These are phyloP conservation scores for Gyrodactylus salaris DNA, from an alignment of 1,140 invertebrate species.

Conservation along the genomic window DNA sequence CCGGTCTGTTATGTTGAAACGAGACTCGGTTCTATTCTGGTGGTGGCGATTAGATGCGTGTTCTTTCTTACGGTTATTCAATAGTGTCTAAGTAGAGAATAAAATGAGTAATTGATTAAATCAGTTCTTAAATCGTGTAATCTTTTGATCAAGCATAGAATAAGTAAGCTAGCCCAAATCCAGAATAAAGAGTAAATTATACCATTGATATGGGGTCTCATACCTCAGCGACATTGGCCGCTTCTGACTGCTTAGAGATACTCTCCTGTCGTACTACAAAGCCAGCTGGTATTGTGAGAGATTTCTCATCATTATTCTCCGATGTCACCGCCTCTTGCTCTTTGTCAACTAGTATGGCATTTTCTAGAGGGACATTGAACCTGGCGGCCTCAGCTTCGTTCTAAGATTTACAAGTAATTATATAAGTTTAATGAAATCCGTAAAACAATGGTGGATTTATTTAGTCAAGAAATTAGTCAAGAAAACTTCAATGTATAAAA, in stretches of 20 bases:
- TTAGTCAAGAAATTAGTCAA: no score
- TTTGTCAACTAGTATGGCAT: neutral
- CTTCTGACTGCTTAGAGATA: neutral
- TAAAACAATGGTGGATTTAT: no score
- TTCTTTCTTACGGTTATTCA: neutral
- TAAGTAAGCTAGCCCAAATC: no score
- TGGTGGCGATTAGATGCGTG: neutral
- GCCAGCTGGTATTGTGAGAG: neutral
- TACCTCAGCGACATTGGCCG: neutral
- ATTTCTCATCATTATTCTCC: neutral
- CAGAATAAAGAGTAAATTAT: no score
- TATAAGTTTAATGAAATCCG: no score
- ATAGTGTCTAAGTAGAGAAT: neutral
- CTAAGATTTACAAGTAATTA: no score
- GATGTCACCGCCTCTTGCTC: neutral
- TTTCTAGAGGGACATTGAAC: neutral
- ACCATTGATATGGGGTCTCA: no score
- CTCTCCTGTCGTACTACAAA: neutral
- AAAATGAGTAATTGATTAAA: no score
- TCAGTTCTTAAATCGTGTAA: no score
- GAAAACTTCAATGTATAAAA: neutral
- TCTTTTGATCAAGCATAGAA: no score
- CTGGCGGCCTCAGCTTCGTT: neutral
- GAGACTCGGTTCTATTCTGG: neutral
- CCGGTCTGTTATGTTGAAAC: neutral